Base-by-base conservation (phyloP, 2,888 invertebrate genomes). In the Cheilosia scutellata region DNA sequence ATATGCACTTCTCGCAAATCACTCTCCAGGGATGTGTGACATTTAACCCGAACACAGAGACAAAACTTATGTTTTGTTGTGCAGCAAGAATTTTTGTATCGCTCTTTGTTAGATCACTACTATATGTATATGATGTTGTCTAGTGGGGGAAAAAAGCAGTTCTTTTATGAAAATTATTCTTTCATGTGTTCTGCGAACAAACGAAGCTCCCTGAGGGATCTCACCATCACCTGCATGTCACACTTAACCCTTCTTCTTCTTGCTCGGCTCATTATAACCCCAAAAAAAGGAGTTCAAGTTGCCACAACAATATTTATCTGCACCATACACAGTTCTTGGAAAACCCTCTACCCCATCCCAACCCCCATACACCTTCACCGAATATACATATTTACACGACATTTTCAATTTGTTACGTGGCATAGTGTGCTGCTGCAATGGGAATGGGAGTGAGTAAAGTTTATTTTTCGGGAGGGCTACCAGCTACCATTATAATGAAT, bases 321-420 rank as follows among this genome's bases (percentile, higher is more conserved):
- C 9, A 42, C 42, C 27, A 37, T 51, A 65, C 29, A 75, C 55
- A 42, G 6, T 55, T 44, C 70, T 58, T 47, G 37, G 25, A 65
- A 49, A 13, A 53, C 31, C 37, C 9, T 2, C n/a, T 29, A 20
- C 51, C 5, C 60, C 42, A 1, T 4, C 5, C 7, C 5, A 2
- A 25, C 4, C 60, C 25, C 42, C 7, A 33, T 20, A 29, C 40
- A 58, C 58, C 25, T 58, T 13, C n/a, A 49, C 13, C 31, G 16
- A 31, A 20, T 42, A 68, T 49, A 66, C 66, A 68, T 49, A 66
- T 74, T 62, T 68, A 75, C 82, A 76, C 31, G 82, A 76, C 70
- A 63, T 70, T 76, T 76, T 76, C 82, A 82, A 82, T 70, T 82
- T 82, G 57, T 62, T 68, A 58, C 51, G 57, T 20, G 20, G 20